Conservation (phyloP, 2,113 vertebrate species). For the Seriola aureovittata region DNA sequence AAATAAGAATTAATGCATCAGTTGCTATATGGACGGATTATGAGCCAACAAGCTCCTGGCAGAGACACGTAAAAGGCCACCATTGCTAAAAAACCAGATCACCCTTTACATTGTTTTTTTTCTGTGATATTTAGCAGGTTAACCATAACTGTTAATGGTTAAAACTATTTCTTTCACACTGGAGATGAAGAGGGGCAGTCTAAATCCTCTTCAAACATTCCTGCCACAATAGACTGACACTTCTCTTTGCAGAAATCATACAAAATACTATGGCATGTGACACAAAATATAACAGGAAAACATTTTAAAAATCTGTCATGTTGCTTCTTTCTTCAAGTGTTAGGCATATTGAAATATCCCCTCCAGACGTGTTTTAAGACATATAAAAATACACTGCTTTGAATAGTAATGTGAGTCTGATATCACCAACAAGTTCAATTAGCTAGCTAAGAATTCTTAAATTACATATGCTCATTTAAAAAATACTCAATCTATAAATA, state of each 20-base stretch:
- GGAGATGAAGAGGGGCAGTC: slow-evolving; percentile 1
- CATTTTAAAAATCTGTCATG: not conserved
- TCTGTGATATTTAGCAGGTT: not conserved
- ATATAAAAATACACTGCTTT: not conserved
- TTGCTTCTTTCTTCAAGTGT: not conserved
- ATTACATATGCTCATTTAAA: not conserved
- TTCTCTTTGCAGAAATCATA: not conserved
- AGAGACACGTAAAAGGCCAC: not conserved
- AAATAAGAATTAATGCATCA: slow-evolving; percentile 26
- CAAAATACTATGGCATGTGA: not conserved
- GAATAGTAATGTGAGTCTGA: not conserved
- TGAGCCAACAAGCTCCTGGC: too few relatives aligned
- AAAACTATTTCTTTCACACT: not conserved
- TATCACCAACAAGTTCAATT: not conserved
- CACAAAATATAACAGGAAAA: not conserved
- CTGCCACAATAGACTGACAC: not conserved
- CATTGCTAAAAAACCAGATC: not conserved
- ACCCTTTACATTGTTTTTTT: not conserved
- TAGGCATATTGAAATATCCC: not conserved
- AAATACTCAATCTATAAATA: not conserved
- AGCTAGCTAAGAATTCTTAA: not conserved
- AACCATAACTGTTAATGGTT: slow-evolving; percentile 12
- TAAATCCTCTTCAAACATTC: not conserved
- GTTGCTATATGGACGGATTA: not conserved
- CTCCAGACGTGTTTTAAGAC: not conserved